Percentiles rank a stretch among this genome's conserved stretches.
Evolutionary conservation across 2,113 vertebrate genomes (phyloP).

Genomic region (Amphiprion percula): DNA sequence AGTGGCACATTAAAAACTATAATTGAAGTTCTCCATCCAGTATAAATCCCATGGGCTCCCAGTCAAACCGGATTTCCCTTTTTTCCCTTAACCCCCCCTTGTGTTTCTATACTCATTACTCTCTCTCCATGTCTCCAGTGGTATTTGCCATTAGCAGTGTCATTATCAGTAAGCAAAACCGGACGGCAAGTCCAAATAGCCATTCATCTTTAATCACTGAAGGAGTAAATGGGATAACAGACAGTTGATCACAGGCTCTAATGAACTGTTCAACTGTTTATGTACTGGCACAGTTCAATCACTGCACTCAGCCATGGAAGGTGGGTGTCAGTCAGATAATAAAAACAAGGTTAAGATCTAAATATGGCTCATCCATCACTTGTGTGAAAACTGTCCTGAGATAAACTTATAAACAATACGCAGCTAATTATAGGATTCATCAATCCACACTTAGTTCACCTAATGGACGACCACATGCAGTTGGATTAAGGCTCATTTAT

Average conservation of each 20-base stretch:
- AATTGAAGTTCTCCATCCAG: conserved; percentile 14
- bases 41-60: conserved; percentile 20
- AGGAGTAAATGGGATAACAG: conserved; percentile 53
- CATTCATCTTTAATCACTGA: conserved; percentile 60
- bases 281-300: conserved; percentile 15
- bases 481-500: background rate
- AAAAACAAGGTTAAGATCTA: background rate
- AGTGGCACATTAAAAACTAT: background rate
- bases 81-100: conserved; percentile 52
- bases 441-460: background rate
- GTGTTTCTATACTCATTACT: conserved; percentile 39
- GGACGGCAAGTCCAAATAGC: conserved; percentile 60
- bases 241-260: conserved; percentile 45
- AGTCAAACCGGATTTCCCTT: conserved; percentile 48
- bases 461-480: background rate
- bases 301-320: background rate
- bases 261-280: conserved; percentile 44
- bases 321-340: background rate
- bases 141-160: conserved; percentile 51
- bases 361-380: no score
- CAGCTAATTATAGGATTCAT: conserved; percentile 14
- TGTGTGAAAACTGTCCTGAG: background rate
- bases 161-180: conserved; percentile 70
- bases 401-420: background rate
- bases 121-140: conserved; percentile 25